Evolutionary conservation across 2,113 vertebrate genomes (phyloP).

Genomic region (Raja brachyura): DNA sequence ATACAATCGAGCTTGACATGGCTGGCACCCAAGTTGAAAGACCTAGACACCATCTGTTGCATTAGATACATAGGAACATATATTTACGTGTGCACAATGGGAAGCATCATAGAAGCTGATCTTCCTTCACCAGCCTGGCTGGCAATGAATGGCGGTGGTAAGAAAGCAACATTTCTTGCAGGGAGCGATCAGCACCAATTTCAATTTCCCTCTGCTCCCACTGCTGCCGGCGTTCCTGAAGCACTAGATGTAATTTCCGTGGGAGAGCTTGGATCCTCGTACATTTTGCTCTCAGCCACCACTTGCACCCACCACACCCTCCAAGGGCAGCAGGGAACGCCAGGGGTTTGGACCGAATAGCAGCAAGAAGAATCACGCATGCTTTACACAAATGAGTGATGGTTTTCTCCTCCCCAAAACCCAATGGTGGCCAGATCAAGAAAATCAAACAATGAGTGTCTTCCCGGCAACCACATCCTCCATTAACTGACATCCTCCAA

Average conservation of each 20-base stretch:
- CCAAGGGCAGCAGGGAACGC: background rate
- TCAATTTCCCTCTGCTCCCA: background rate
- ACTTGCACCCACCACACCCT: background rate
- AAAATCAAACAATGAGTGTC: background rate
- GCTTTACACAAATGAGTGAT: background rate
- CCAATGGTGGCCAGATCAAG: background rate
- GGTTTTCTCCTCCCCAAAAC: background rate
- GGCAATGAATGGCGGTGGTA: background rate
- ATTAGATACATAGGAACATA: background rate
- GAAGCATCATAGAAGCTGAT: background rate
- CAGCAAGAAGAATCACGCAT: background rate
- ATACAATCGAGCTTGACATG: background rate
- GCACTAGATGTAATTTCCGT: no score
- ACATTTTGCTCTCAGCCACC: no score
- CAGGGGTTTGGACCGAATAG: background rate
- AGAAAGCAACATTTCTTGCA: background rate
- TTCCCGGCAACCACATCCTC: background rate
- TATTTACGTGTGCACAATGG: background rate
- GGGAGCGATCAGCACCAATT: no score
- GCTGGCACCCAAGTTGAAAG: background rate
- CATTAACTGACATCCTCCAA: background rate
- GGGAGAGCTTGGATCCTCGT: background rate
- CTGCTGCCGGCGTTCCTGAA: background rate
- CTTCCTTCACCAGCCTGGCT: background rate
- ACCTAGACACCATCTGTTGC: background rate